These are phyloP conservation scores for Brachionus angularis DNA, from an alignment of 1,140 invertebrate species.

Conservation along the genomic window DNA sequence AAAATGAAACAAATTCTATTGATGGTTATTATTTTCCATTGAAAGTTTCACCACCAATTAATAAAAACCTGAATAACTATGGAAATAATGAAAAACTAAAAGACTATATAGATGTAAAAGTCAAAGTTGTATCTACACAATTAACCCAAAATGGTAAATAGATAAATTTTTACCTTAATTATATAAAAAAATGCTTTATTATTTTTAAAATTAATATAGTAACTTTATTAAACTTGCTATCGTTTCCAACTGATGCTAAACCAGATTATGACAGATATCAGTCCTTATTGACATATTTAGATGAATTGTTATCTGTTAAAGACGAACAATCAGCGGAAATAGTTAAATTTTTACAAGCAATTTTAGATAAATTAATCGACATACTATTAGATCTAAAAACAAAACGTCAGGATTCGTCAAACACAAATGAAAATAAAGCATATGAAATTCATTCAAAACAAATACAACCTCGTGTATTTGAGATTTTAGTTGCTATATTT, in stretches of 20 bases:
- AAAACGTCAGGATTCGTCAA: not conserved
- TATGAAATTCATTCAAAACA: constrained; percentile 6
- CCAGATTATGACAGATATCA: not conserved
- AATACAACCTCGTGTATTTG: constrained; percentile 38
- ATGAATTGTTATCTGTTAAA: constrained; percentile 28
- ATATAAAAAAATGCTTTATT: not conserved
- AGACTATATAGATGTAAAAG: constrained; percentile 33
- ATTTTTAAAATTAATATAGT: not conserved
- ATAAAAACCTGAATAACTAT: not conserved
- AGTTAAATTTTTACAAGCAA: constrained; percentile 41
- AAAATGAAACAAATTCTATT: not conserved
- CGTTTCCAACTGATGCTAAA: constrained; percentile 8
- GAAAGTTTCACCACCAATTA: not conserved
- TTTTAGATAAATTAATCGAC: constrained; percentile 39
- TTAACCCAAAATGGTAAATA: constrained; percentile 38
- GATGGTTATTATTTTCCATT: not conserved
- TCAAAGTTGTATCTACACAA: constrained; percentile 44
- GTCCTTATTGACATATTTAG: not conserved
- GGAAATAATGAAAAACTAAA: not conserved
- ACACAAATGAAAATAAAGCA: not conserved
- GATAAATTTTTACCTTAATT: not conserved
- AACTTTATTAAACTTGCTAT: constrained; percentile 19
- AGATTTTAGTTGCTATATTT: constrained; percentile 36
- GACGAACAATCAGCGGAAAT: constrained; percentile 32
- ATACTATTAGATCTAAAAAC: constrained; percentile 28